Evolutionary conservation across 2,888 invertebrate genomes (phyloP).

Genomic region (Eugnorisma glareosa): DNA sequence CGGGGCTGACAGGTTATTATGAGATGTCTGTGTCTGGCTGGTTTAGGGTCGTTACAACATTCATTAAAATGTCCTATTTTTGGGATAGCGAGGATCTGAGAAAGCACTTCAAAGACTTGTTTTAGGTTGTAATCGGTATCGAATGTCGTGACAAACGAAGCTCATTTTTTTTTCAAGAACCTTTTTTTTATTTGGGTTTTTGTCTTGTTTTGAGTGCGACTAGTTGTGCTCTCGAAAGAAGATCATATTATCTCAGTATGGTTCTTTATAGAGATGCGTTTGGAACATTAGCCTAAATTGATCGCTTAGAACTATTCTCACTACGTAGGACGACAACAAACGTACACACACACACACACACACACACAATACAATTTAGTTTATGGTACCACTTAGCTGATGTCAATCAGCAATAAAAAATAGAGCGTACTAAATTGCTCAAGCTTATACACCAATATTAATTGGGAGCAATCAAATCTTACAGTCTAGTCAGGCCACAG

Average conservation of each 20-base stretch:
- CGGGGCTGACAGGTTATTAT: conserved; percentile 48
- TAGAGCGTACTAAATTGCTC: background rate
- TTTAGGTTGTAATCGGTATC: conserved; percentile 18
- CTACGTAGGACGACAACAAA: background rate
- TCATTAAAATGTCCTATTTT: conserved; percentile 26
- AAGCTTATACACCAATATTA: background rate
- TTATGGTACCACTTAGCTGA: conserved; percentile 13
- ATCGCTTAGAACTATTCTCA: background rate
- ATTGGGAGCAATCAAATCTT: background rate
- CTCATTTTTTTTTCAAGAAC: background rate
- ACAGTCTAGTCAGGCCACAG: background rate
- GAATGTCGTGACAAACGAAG: background rate
- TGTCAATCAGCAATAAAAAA: conserved; percentile 6
- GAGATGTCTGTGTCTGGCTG: background rate
- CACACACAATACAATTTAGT: conserved; percentile 3
- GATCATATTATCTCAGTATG: background rate
- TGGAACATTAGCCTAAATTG: background rate
- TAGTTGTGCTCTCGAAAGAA: background rate
- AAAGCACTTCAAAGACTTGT: background rate
- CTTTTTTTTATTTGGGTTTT: background rate
- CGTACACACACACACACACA: background rate
- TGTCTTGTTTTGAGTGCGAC: background rate
- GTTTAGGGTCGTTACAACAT: background rate
- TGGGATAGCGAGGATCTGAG: background rate
- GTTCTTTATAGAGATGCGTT: background rate